Evolutionary conservation across 92 coral and sea anemone genomes (phyloP).

Genomic region (Phenganax stokvisi): DNA sequence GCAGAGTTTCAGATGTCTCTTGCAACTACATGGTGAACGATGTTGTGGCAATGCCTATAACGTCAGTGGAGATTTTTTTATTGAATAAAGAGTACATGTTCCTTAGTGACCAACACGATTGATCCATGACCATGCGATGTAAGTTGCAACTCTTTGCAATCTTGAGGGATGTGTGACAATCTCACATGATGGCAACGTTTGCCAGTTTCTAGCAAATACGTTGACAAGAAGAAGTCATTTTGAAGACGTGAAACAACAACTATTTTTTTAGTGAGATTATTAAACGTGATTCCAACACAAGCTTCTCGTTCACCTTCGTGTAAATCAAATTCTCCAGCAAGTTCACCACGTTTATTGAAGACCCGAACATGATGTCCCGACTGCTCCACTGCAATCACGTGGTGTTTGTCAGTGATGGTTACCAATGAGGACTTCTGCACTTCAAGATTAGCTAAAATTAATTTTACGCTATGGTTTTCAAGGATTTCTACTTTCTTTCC

Average conservation of each 20-base stretch:
- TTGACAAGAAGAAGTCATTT: not conserved
- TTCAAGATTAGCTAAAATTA: not conserved
- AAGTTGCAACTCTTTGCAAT: not conserved
- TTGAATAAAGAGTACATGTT: not conserved
- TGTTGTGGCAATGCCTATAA: too few relatives aligned
- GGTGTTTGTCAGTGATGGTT: not conserved
- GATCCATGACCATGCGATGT: not conserved
- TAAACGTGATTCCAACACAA: not conserved
- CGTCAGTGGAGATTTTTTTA: not conserved
- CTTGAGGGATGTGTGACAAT: not conserved
- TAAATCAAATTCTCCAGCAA: constrained; percentile 9
- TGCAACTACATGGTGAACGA: too few relatives aligned
- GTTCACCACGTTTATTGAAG: not conserved
- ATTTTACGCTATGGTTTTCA: not conserved
- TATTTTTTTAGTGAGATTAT: not conserved
- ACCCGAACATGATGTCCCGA: not conserved
- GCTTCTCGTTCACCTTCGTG: not conserved
- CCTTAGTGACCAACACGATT: not conserved
- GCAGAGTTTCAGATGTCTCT: too few relatives aligned
- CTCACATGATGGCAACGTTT: not conserved
- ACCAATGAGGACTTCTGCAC: not conserved
- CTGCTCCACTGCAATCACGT: not conserved
- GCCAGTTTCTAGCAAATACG: not conserved
- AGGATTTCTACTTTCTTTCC: not conserved
- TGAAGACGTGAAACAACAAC: not conserved